Conservation (phyloP, 2,113 vertebrate species). For the Tragelaphus strepsiceros region DNA sequence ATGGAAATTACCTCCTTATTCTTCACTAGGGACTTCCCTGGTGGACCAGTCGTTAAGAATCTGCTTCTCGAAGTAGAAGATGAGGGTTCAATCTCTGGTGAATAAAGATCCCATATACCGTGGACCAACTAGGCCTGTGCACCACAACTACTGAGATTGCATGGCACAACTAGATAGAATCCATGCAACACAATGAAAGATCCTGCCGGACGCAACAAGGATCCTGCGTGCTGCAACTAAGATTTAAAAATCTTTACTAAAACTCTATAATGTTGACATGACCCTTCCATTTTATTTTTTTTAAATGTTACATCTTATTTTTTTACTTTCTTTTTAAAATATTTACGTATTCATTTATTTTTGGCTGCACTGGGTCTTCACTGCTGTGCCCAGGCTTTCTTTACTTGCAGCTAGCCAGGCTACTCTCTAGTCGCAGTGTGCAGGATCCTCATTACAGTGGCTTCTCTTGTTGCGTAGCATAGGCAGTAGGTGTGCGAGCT, state of each 20-base stretch:
- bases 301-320: background rate
- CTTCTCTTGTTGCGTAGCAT: background rate
- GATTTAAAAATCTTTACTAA: background rate
- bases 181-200: background rate
- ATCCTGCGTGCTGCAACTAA: background rate
- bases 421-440: background rate
- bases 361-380: background rate
- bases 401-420: background rate
- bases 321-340: background rate
- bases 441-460: background rate
- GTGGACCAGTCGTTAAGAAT: background rate
- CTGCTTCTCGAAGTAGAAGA: background rate
- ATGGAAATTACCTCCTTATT: background rate
- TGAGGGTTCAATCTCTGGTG: background rate
- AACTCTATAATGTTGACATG: background rate
- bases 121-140: background rate
- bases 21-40: background rate
- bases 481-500: background rate
- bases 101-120: background rate
- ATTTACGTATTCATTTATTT: background rate
- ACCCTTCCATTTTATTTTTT: background rate
- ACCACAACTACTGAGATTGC: background rate
- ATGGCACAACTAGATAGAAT: background rate
- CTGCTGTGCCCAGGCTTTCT: background rate
- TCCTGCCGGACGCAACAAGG: background rate